Base-by-base conservation (phyloP, 2,797 vertebrate species). In the Crypturellus tataupa region DNA sequence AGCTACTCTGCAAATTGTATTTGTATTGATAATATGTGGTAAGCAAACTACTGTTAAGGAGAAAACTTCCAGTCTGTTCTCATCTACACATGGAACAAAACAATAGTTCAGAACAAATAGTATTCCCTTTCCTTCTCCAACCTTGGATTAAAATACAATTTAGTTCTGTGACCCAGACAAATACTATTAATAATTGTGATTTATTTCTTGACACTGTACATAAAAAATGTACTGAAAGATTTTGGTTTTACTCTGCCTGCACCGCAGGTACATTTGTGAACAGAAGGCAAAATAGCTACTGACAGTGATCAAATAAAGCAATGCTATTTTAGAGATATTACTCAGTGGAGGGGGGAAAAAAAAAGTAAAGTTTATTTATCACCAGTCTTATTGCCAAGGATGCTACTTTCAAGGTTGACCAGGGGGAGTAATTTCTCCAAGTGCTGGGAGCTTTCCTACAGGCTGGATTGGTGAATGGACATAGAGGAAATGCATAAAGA, bases 1-100 rank as follows among this genome's bases (percentile, higher is more conserved):
- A 95, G 81, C 67, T 89, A 85, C 81, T 91, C 86, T 70, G 77
- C 70, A 94, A 92, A 95, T 91, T 92, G 70, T 86, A 93, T 95
- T 97, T 77, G 49, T 79, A 91, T 92, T 81, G 77, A 85, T 93
- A 92, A 88, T 72, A 87, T 24, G 39, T 89, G 85, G 92, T 73
- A 93, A 94, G 80, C 20, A 85, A 95, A 91, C 69, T 91, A 37
- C 89, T 94, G 90, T 94, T 63, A 85, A 81, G 77, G 31, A 62
- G 39, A 85, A 94, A 95, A 59, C 31, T 93, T 95, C 89, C 46
- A 89, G 69, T 65, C 51, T 85, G 46, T 87, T 93, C 89, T 80
- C 58, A 87, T 67, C 70, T 55, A 8, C 35, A 31, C 64, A 70
- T 53, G 77, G 55, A 85, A 75, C 65, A 89, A n/a, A 47, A 65